Conservation (phyloP, 2,797 vertebrate genomes). For the Graptemys geographica region DNA sequence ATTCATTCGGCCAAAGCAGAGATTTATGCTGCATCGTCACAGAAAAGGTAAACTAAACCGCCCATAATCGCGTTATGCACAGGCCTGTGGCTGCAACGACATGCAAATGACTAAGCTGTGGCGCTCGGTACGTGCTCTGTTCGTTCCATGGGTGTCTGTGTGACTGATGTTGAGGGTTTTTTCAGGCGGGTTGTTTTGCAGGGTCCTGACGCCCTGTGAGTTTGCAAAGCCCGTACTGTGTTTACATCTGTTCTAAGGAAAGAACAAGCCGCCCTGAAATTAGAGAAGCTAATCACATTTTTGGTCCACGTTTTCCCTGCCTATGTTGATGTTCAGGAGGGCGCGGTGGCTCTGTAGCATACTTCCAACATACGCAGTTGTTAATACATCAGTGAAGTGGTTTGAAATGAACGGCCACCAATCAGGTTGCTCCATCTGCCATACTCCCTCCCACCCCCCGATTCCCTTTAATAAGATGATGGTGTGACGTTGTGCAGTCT, state of each 20-base stretch:
- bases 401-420: not conserved
- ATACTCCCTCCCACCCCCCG: accelerated
- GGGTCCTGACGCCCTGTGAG: not conserved
- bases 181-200: not conserved
- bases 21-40: not conserved
- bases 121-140: not conserved
- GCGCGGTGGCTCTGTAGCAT: not conserved
- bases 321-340: not conserved
- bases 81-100: not conserved
- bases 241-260: not conserved
- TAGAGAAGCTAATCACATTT: not conserved
- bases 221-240: not conserved
- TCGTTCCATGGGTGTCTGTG: not conserved
- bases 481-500: too few species aligned
- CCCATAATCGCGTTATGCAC: not conserved
- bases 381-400: not conserved
- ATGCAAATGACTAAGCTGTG: not conserved
- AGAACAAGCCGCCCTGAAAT: not conserved
- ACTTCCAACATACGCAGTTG: not conserved
- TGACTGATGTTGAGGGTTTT: not conserved
- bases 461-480: not conserved
- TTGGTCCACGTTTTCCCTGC: not conserved
- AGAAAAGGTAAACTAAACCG: not conserved
- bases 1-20: not conserved
- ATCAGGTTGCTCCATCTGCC: not conserved